These are phyloP conservation scores for Eclectus roratus DNA, from an alignment of 2,113 vertebrate species.

Conservation along the genomic window DNA sequence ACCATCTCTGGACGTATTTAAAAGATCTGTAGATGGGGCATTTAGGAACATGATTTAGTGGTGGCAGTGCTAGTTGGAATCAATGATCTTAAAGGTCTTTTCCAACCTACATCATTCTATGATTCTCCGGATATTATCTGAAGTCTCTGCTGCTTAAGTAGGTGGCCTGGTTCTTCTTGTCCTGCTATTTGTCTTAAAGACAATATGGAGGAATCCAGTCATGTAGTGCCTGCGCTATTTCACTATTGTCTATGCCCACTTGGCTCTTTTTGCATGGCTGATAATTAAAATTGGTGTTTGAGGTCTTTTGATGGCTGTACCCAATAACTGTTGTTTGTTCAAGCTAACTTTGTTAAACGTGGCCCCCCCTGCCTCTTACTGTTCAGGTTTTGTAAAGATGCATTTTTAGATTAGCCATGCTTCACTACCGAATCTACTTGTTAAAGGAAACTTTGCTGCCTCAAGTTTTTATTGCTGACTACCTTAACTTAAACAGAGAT, in stretches of 20 bases:
- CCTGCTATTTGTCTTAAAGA: background rate
- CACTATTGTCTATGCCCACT: background rate
- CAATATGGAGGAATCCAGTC: background rate
- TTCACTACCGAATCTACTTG: background rate
- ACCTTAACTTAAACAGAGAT: background rate
- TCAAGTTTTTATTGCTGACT: background rate
- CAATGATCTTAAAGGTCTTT: background rate
- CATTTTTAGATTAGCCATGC: background rate
- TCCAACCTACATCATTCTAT: background rate
- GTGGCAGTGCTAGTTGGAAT: too few species aligned
- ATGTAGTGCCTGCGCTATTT: rapidly evolving
- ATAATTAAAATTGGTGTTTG: background rate
- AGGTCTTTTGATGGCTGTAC: background rate
- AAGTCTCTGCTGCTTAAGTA: background rate
- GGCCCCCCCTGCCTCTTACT: background rate
- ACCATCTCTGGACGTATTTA: background rate
- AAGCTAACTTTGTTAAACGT: background rate
- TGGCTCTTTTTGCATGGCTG: background rate
- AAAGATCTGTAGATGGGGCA: background rate
- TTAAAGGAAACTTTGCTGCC: background rate
- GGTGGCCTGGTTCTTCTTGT: background rate
- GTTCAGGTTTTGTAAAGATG: background rate
- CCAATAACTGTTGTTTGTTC: background rate
- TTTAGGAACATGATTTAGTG: background rate
- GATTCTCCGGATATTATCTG: background rate